Conservation (phyloP, 1,140 invertebrate species). For the Micrasema longulum region DNA sequence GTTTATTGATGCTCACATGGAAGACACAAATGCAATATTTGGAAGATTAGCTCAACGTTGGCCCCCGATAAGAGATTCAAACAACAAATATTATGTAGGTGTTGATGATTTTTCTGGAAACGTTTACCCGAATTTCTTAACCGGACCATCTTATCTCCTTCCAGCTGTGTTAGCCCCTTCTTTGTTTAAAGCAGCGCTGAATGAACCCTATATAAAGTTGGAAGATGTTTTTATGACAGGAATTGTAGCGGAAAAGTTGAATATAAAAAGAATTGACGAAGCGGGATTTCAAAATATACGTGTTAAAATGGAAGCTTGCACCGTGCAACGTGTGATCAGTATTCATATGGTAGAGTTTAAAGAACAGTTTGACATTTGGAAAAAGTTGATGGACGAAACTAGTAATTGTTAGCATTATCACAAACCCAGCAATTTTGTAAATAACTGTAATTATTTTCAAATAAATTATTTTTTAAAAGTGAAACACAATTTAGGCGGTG, state of each 20-base stretch:
- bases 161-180: conserved; percentile 58
- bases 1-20: conserved; percentile 72
- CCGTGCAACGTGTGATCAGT: conserved; percentile 81
- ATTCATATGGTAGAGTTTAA: conserved; percentile 89
- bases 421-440: no score
- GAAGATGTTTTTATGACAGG: conserved; percentile 71
- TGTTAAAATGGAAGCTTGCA: conserved; percentile 81
- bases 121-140: conserved; percentile 80
- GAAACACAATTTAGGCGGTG: no score
- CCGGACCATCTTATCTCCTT: conserved; percentile 87
- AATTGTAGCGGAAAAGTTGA: conserved; percentile 60
- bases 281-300: conserved; percentile 85
- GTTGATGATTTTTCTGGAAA: conserved; percentile 74
- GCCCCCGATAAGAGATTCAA: conserved; percentile 84
- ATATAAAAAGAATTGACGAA: conserved; percentile 72
- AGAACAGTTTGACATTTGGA: conserved; percentile 91
- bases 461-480: no score
- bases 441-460: no score
- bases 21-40: conserved; percentile 77
- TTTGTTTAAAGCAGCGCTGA: conserved; percentile 68
- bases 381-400: conserved; percentile 80
- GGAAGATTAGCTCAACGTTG: conserved; percentile 85
- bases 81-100: conserved; percentile 88
- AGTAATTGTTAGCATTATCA: no score
- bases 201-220: conserved; percentile 80